Evolutionary conservation across 2,797 vertebrate genomes (phyloP).

Genomic region (Lutjanus campechanus): DNA sequence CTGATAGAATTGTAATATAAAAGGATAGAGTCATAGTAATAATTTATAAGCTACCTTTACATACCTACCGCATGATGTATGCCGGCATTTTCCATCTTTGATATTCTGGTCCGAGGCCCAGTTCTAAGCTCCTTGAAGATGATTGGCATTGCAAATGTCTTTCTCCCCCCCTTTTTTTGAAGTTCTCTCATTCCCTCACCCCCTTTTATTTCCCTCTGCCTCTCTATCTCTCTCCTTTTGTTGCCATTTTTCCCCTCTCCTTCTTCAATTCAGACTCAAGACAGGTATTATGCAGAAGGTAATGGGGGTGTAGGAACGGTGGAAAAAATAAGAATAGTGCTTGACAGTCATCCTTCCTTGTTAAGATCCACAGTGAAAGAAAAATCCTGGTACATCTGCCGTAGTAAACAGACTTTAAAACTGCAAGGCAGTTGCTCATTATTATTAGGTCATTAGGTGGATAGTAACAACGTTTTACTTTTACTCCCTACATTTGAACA

Average conservation of each 20-base stretch:
- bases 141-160: constrained; percentile 76
- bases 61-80: constrained; percentile 66
- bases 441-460: no score
- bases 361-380: constrained; percentile 54
- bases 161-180: constrained; percentile 27
- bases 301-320: constrained; percentile 61
- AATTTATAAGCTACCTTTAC: constrained; percentile 66
- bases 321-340: constrained; percentile 47
- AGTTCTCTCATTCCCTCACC: constrained; percentile 49
- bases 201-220: constrained; percentile 48
- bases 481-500: no score
- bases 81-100: constrained; percentile 69
- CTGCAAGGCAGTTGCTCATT: constrained; percentile 31
- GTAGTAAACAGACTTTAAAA: constrained; percentile 55
- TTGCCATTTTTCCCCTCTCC: constrained; percentile 48
- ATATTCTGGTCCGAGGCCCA: constrained; percentile 73
- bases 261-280: constrained; percentile 58
- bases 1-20: constrained; percentile 63
- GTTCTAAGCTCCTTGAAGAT: constrained; percentile 74
- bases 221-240: constrained; percentile 60
- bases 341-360: constrained; percentile 62
- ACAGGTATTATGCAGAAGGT: constrained; percentile 69
- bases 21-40: constrained; percentile 68
- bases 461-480: no score
- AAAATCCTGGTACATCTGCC: constrained; percentile 32